These are phyloP conservation scores for Sorex araneus DNA, from an alignment of 2,113 vertebrate genomes.

Conservation along the genomic window DNA sequence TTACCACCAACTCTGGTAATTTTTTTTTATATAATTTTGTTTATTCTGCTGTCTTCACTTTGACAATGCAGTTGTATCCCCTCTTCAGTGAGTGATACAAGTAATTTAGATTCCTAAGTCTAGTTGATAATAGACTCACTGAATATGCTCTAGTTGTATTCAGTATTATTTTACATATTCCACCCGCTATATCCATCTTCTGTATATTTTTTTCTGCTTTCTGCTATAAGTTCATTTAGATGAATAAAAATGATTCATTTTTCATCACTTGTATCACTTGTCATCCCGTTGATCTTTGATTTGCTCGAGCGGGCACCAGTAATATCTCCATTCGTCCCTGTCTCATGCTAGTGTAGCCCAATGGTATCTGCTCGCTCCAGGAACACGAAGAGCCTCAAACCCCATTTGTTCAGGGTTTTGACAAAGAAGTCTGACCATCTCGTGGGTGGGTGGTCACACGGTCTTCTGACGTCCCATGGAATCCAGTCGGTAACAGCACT, in stretches of 20 bases:
- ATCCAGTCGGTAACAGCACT: no score
- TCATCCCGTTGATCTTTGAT: no score
- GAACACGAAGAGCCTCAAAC: no score
- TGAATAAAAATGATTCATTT: slow-evolving; percentile 34
- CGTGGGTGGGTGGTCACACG: no score
- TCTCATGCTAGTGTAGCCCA: no score
- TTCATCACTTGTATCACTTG: no score
- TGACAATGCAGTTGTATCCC: neutral
- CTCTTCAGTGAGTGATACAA: neutral
- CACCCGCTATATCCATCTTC: neutral
- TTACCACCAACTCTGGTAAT: neutral
- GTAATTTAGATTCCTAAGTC: slow-evolving; percentile 9
- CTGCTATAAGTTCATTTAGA: slow-evolving; percentile 21
- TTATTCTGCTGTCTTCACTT: neutral
- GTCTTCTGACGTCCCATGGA: no score
- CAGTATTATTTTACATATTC: neutral
- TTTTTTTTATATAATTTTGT: slow-evolving; percentile 19
- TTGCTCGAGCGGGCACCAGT: no score
- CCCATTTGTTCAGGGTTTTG: no score
- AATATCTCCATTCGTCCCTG: no score
- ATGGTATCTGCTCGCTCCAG: no score
- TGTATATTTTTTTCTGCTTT: neutral
- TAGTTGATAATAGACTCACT: slow-evolving; percentile 21
- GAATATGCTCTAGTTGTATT: neutral
- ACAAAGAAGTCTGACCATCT: no score